Evolutionary conservation across 2,888 invertebrate genomes (phyloP), one percentile per base, ranked within the genome.

Genomic region (Orchesella flavescens): DNA sequence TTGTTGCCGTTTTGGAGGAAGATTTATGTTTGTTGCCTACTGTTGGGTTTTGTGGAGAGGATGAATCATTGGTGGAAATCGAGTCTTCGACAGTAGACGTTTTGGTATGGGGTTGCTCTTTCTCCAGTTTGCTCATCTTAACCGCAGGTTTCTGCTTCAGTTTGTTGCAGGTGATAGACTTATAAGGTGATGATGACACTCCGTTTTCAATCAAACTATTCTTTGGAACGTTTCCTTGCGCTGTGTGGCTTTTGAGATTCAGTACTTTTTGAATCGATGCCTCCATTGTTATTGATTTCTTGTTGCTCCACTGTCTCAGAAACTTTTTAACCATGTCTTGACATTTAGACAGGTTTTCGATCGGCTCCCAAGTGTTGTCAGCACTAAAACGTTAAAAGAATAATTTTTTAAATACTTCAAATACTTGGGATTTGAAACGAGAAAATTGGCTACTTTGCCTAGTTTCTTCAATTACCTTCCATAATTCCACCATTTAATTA

Each of bases 331-430:
- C 21, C 9, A 81, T 3, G 2, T 72, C 73, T 19, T 46, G 76
- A 77, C 80, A 76, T 1, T 73, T 73, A 3, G 34, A 19, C 69
- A 85, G 57, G 19, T 85, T 83, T 55, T 76, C 80, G 4, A 78
- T 78, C 9, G 85, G 85, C 17, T 85, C 85, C 85, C 85, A 85
- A 10, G 84, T 73, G 24, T 84, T 85, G 5, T 68, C 69, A 1
- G 34, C 21, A 24, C 85, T 85, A 34, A 13, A 59, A 44, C 24
- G 19, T n/a, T 4, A 66, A 66, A 53, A 43, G 7, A 57, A 59
- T 7, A 44, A 44, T 12, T 44, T 44, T 44, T 44, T 44, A 44
- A n/a, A 7, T 12, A 44, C 7, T 13, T 53, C 17, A 79, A 72
- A 13, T 66, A 43, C n/a, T n/a, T n/a, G n/a, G n/a, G n/a, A n/a